Conservation (phyloP, 2,113 vertebrate species). For the Elaphurus davidianus region DNA sequence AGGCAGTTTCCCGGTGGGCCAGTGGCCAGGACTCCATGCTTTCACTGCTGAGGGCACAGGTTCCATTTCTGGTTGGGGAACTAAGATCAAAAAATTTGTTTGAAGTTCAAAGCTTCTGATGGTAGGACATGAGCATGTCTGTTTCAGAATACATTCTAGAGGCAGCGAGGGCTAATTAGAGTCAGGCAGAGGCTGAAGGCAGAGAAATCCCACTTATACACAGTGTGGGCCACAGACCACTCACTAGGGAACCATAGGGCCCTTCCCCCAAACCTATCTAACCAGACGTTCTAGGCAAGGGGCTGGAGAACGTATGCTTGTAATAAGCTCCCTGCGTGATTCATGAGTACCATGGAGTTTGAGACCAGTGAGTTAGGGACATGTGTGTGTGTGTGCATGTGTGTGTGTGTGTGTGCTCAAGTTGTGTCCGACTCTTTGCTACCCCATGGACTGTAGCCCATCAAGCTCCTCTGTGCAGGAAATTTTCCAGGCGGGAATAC, state of each 20-base stretch:
- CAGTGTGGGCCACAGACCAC: background rate
- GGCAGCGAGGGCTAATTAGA: background rate
- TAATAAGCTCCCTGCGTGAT: background rate
- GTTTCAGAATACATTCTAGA: background rate
- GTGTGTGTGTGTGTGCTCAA: rapidly evolving
- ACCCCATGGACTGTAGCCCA: background rate
- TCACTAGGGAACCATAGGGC: background rate
- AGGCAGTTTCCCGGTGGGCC: background rate
- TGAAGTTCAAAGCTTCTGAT: background rate
- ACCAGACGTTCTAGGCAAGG: background rate
- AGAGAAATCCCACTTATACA: background rate
- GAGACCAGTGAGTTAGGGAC: background rate
- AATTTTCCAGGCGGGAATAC: background rate
- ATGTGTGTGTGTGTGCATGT: background rate
- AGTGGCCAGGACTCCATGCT: background rate
- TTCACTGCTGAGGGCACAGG: background rate
- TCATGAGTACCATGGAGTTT: background rate
- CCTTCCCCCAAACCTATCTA: background rate
- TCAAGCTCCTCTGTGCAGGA: background rate
- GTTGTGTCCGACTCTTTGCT: background rate
- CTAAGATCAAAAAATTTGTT: background rate
- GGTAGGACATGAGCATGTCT: background rate
- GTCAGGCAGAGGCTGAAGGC: background rate
- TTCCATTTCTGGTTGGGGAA: background rate
- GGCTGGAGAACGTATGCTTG: background rate